phyloP scores from a whole-genome alignment of 2,113 vertebrate species.

The Dinomys branickii region DNA sequence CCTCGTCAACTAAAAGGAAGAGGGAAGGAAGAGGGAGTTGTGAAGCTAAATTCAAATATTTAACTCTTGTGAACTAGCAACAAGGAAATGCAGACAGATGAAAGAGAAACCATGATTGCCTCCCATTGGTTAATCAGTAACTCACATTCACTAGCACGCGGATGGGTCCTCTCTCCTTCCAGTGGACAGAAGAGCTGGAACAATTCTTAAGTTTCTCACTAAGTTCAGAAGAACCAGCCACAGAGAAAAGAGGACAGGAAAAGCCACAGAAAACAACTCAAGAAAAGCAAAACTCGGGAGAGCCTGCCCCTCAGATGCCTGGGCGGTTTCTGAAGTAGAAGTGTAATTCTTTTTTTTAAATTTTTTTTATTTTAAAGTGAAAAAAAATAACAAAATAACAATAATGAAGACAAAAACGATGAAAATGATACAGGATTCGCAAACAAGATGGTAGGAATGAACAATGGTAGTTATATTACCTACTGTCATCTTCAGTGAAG shows the following conservation, averaged over 20 bases:
- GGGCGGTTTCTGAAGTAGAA: neutral
- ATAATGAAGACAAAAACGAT: too few species aligned
- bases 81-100: conserved; percentile 54
- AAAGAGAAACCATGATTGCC: conserved; percentile 51
- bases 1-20: neutral
- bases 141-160: neutral
- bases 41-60: conserved; percentile 55
- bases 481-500: too few species aligned
- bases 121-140: conserved; percentile 76
- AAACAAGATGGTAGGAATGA: too few species aligned
- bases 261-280: neutral
- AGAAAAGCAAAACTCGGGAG: neutral
- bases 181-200: neutral
- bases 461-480: too few species aligned
- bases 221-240: neutral
- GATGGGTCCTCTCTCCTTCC: neutral
- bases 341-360: neutral
- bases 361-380: too few species aligned
- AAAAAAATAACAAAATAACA: too few species aligned
- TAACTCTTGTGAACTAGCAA: conserved; percentile 33
- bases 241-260: neutral
- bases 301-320: neutral
- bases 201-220: neutral
- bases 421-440: too few species aligned
- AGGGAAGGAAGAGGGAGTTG: conserved; percentile 14